Conservation (phyloP, 2,113 vertebrate species). For the Podiceps cristatus region DNA sequence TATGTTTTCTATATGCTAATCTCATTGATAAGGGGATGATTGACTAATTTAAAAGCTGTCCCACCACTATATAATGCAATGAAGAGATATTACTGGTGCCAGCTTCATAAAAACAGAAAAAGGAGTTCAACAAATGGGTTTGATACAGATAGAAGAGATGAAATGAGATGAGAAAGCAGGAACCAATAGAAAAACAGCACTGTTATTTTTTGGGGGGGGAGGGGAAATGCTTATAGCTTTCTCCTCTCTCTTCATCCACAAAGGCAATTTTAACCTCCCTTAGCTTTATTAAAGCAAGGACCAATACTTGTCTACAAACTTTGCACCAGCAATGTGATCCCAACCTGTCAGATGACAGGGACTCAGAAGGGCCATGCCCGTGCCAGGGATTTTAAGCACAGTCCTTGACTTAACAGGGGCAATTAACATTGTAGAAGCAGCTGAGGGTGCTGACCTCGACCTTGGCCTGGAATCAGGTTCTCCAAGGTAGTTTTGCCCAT, state of each 20-base stretch:
- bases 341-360: not conserved
- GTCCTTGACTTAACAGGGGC: not conserved
- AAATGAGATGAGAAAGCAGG: not conserved
- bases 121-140: not conserved
- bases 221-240: not conserved
- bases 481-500: not conserved
- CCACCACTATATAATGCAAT: not conserved
- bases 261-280: not conserved
- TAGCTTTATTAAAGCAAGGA: not conserved
- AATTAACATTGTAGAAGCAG: not conserved
- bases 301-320: not conserved
- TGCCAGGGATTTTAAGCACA: not conserved
- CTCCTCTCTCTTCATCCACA: not conserved
- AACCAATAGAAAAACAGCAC: not conserved
- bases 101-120: not conserved
- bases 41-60: not conserved
- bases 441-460: not conserved
- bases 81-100: not conserved
- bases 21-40: not conserved
- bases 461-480: not conserved
- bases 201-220: not conserved
- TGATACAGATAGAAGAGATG: not conserved
- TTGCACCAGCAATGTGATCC: not conserved
- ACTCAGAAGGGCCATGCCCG: fast-evolving
- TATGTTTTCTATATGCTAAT: not conserved